A percentile compares a stretch with the other conserved stretches of the same genome.
These are phyloP conservation scores for Drosophila pseudotalamancana DNA, from an alignment of 2,888 invertebrate genomes.

Conservation along the genomic window DNA sequence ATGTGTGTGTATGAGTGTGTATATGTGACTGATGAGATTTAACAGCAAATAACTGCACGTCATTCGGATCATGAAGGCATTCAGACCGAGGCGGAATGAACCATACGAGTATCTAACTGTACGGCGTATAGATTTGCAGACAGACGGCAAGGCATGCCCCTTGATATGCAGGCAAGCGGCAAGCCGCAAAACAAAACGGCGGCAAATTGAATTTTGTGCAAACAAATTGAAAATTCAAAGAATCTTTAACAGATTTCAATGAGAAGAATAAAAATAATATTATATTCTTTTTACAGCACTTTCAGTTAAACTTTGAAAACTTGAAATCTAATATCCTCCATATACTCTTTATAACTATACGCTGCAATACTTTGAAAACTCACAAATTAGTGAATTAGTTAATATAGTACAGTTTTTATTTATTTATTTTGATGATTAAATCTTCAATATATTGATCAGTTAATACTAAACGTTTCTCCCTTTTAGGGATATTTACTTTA, in stretches of 20 bases:
- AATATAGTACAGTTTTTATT: no score
- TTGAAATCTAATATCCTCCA: no score
- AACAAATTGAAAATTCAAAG: conserved; percentile 9
- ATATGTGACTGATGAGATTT: conserved; percentile 41
- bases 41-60: conserved; percentile 63
- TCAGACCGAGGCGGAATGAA: conserved; percentile 28
- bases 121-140: conserved; percentile 21
- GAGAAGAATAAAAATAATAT: neutral
- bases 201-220: conserved; percentile 47
- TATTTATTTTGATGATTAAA: no score
- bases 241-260: neutral
- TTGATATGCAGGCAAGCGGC: conserved; percentile 64
- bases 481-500: no score
- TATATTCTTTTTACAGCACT: no score
- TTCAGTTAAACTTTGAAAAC: no score
- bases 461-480: no score
- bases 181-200: conserved; percentile 32
- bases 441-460: no score
- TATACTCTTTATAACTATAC: no score
- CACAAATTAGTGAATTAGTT: no score
- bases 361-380: no score
- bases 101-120: neutral
- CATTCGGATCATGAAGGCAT: conserved; percentile 49
- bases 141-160: conserved; percentile 32
- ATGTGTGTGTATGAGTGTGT: conserved; percentile 24